Base-by-base conservation (phyloP, 1,140 invertebrate genomes). In the Scaptomyza hsui region DNA sequence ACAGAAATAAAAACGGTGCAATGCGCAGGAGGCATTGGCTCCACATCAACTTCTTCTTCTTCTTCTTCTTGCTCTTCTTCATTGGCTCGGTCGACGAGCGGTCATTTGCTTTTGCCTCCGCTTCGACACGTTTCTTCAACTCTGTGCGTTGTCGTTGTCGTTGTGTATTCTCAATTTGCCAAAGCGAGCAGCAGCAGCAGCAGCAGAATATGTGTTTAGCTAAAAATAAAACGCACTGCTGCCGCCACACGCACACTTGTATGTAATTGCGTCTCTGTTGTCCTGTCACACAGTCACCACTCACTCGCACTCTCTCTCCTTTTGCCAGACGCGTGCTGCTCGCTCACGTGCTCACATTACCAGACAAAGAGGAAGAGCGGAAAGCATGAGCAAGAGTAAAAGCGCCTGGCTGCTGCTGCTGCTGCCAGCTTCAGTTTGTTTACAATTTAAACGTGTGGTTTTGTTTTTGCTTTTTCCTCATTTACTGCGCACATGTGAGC, bases 131-230 rank as follows among this genome's bases (percentile, higher is more conserved):
- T 68, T 57, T 56, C 35, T 55, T 64, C 12, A 64, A 55, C 41
- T 55, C 51, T 69, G 41, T 61, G 49, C 53, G 48, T 78, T 1
- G 6, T 62, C 78, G 75, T 76, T n/a, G n/a, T n/a, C n/a, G n/a
- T n/a, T n/a, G n/a, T n/a, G n/a, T n/a, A n/a, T n/a, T 85, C 80
- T 79, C 79, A 53, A 80, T 83, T 86, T 80, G 80, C 80, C 80
- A 86, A 85, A n/a, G n/a, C n/a, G n/a, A 65, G 74, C 61, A 44
- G 57, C 47, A 45, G 37, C 42, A 59, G 49, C 63, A 65, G 78
- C 56, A 44, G 57, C 47, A 45, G 45, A 51, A 59, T 56, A 64
- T 60, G 61, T 55, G 71, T 83, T 86, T 64, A 73, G 73, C 77
- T 85, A 85, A 81, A 85, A 85, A 85, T 85, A 85, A 80, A 80